phyloP scores from a whole-genome alignment of 2,113 vertebrate species.

The Sceloporus tristichus region DNA sequence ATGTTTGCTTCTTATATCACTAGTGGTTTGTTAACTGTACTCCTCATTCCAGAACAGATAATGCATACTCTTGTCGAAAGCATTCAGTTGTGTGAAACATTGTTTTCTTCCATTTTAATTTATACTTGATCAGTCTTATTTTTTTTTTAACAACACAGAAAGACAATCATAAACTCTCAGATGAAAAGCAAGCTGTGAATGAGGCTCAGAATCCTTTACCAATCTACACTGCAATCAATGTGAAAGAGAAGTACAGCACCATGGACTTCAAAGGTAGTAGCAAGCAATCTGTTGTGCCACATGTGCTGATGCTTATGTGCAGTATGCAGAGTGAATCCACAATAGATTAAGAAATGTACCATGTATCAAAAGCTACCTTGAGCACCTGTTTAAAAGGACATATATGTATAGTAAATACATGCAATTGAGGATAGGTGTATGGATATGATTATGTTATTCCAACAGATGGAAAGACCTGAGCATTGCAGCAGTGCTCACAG shows the following conservation, averaged over 20 bases:
- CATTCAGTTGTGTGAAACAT: constrained; percentile 15
- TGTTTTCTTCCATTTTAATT: background rate
- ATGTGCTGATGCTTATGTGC: background rate
- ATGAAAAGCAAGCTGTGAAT: constrained; percentile 81
- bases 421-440: background rate
- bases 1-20: too few species aligned
- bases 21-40: background rate
- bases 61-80: background rate
- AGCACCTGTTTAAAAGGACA: background rate
- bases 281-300: background rate
- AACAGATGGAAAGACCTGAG: background rate
- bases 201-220: constrained; percentile 88
- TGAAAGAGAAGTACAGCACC: constrained; percentile 81
- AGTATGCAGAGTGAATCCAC: background rate
- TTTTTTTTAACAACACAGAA: constrained; percentile 65
- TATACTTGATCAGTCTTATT: constrained; percentile 29
- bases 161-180: constrained; percentile 80
- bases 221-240: constrained; percentile 87
- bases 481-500: too few species aligned
- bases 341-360: background rate
- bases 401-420: background rate
- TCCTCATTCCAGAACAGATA: background rate
- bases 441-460: background rate
- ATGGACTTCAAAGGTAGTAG: constrained; percentile 80
- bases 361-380: background rate